Evolutionary conservation across 2,113 vertebrate genomes (phyloP).

Genomic region (Lates calcarifer): DNA sequence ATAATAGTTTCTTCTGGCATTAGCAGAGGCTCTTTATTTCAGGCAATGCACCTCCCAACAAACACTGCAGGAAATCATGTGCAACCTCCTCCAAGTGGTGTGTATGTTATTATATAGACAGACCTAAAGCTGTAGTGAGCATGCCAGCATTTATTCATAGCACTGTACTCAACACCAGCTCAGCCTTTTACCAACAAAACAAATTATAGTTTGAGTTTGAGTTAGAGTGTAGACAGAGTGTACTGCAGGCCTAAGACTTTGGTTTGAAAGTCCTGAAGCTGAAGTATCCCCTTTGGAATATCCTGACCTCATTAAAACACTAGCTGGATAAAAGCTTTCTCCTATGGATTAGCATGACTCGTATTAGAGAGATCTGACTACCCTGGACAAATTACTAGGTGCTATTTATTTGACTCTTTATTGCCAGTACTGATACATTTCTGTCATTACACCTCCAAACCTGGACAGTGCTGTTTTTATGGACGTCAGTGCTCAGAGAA

Average conservation of each 20-base stretch:
- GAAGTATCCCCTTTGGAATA: constrained; percentile 66
- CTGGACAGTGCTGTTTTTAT: constrained; percentile 63
- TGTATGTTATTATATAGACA: constrained; percentile 11
- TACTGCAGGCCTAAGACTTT: constrained; percentile 31
- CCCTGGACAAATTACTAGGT: constrained; percentile 58
- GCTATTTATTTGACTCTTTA: constrained; percentile 50
- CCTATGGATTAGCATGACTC: constrained; percentile 65
- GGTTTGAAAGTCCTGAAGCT: constrained; percentile 44
- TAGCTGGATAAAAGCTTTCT: constrained; percentile 70
- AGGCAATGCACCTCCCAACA: background rate
- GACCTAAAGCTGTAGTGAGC: constrained; percentile 14
- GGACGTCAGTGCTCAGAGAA: constrained; percentile 51
- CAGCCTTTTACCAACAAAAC: constrained; percentile 36
- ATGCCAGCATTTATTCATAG: constrained; percentile 36
- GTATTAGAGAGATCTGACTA: constrained; percentile 65
- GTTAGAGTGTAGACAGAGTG: too few species aligned
- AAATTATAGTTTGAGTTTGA: constrained; percentile 43
- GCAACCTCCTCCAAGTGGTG: background rate
- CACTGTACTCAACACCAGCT: constrained; percentile 25
- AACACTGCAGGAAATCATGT: constrained; percentile 15
- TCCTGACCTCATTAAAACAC: constrained; percentile 73
- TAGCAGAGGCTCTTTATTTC: constrained; percentile 21
- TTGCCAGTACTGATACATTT: constrained; percentile 63
- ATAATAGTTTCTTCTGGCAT: constrained; percentile 16
- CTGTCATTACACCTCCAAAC: constrained; percentile 63